Conservation (phyloP, 23 tunicate genomes). For the Phallusia fumigata region DNA sequence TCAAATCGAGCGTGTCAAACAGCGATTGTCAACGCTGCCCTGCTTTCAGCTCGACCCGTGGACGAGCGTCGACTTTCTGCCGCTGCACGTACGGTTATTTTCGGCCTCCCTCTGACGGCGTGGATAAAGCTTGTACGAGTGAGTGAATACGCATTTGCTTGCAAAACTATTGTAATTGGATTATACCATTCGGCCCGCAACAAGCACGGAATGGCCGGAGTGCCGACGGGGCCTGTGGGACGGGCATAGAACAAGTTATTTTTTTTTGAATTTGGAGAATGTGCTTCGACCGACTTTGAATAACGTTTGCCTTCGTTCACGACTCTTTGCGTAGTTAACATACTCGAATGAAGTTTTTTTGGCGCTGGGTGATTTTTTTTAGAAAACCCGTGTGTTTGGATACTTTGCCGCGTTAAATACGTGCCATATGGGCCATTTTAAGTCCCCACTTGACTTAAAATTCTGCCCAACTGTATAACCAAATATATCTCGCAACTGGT, state of each 20-base stretch:
- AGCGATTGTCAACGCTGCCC: slow-evolving; percentile 79
- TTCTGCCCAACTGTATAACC: too few species aligned
- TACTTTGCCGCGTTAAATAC: too few species aligned
- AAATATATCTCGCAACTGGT: too few species aligned
- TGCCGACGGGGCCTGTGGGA: neutral
- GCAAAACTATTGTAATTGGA: neutral
- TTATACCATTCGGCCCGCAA: neutral
- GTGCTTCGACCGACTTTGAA: neutral
- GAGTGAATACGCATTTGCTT: slow-evolving; percentile 13
- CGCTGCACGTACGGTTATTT: slow-evolving; percentile 74
- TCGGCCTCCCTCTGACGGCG: slow-evolving; percentile 70
- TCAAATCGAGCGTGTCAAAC: slow-evolving; percentile 69
- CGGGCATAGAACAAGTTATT: neutral
- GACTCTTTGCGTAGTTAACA: slow-evolving; percentile 2
- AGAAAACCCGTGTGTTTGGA: neutral
- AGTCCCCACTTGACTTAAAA: too few species aligned
- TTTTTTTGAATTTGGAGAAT: neutral
- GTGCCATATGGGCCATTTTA: too few species aligned
- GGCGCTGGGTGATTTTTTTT: neutral
- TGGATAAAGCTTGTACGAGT: slow-evolving; percentile 73
- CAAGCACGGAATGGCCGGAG: too few species aligned
- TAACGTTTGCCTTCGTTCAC: neutral
- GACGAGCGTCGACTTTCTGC: slow-evolving; percentile 54
- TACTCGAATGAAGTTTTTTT: neutral
- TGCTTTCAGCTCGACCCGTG: slow-evolving; percentile 51